Conservation (phyloP, 2,113 vertebrate genomes). For the Seriola rivoliana region DNA sequence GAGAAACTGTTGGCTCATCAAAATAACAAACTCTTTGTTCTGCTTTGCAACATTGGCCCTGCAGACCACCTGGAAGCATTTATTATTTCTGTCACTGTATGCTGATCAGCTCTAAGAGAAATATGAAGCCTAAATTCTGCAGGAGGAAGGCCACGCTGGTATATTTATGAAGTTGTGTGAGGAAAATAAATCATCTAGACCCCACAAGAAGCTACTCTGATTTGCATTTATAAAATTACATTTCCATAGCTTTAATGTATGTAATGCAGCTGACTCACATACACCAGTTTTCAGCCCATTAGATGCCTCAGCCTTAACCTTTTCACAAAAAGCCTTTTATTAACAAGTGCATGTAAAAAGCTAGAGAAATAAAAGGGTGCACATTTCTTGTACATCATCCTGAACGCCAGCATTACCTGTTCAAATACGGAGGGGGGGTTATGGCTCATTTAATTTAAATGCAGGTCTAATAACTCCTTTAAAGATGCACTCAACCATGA, state of each 20-base stretch:
- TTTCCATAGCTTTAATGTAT: slow-evolving; percentile 43
- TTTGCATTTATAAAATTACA: slow-evolving; percentile 19
- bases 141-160: not conserved
- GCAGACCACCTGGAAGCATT: slow-evolving; percentile 63
- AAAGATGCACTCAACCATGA: slow-evolving; percentile 40
- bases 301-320: slow-evolving; percentile 3
- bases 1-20: slow-evolving; percentile 71
- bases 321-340: slow-evolving; percentile 3
- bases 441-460: slow-evolving; percentile 68
- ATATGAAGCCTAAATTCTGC: not conserved
- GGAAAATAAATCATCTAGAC: slow-evolving; percentile 9
- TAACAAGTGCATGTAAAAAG: slow-evolving; percentile 24
- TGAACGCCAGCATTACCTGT: slow-evolving; percentile 29
- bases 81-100: slow-evolving; percentile 43
- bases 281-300: slow-evolving; percentile 43
- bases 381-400: slow-evolving; percentile 29
- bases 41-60: slow-evolving; percentile 40
- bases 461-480: slow-evolving; percentile 58
- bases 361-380: slow-evolving; percentile 20
- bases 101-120: slow-evolving; percentile 24
- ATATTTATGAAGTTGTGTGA: slow-evolving; percentile 1
- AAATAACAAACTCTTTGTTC: slow-evolving; percentile 70
- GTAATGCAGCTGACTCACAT: slow-evolving; percentile 9
- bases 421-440: not conserved
- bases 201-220: slow-evolving; percentile 23